Percentiles rank a stretch among this genome's conserved stretches.
Evolutionary conservation across 2,797 vertebrate species (phyloP).

Genomic region (Danio tinwini): DNA sequence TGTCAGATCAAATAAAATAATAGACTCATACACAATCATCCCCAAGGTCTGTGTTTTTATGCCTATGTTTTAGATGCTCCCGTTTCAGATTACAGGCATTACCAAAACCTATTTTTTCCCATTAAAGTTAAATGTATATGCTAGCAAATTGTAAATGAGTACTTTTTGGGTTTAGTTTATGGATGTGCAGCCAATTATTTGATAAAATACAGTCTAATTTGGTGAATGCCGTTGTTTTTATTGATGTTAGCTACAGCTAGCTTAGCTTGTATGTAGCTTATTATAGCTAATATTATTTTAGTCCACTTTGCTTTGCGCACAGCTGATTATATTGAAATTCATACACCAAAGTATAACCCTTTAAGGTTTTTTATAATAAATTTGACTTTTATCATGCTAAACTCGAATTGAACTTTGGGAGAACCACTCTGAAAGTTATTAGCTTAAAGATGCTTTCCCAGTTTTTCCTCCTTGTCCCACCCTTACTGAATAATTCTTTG

Average conservation of each 20-base stretch:
- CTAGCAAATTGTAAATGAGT: background rate
- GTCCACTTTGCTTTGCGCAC: background rate
- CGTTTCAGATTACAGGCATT: background rate
- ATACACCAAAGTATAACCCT: background rate
- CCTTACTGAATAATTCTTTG: slow-evolving; percentile 36
- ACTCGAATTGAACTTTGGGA: background rate
- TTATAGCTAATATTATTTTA: background rate
- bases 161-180: background rate
- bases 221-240: background rate
- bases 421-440: slow-evolving; percentile 1
- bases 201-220: background rate
- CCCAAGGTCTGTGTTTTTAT: slow-evolving; percentile 14
- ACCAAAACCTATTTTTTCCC: background rate
- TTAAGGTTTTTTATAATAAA: background rate
- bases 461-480: background rate
- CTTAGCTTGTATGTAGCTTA: too few relatives aligned
- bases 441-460: slow-evolving; percentile 12
- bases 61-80: background rate
- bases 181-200: background rate
- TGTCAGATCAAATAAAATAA: slow-evolving; percentile 22
- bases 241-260: background rate
- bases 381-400: background rate
- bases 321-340: background rate
- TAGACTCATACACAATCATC: slow-evolving; percentile 13
- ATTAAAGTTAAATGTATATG: background rate